These are phyloP conservation scores for Rhopilema esculentum DNA, from an alignment of 30 jellyfish, hydroid and myxozoan species.

Conservation along the genomic window DNA sequence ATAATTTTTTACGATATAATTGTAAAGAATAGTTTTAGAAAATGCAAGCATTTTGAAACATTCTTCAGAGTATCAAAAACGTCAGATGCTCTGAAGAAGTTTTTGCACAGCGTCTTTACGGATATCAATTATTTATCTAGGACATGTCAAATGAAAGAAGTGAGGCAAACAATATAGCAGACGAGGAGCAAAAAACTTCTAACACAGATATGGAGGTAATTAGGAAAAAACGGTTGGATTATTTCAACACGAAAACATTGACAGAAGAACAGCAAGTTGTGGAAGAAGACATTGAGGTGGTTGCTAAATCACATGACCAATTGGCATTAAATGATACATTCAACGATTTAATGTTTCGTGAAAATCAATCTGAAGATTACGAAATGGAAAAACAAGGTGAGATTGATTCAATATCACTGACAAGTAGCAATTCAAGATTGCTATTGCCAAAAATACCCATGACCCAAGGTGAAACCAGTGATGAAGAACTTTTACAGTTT, in stretches of 20 bases:
- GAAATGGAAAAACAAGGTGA: not conserved
- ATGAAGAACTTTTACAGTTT: not conserved
- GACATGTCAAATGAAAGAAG: not conserved
- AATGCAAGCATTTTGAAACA: too few species aligned
- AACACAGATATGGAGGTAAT: not conserved
- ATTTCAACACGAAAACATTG: slow-evolving; percentile 1
- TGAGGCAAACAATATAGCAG: not conserved
- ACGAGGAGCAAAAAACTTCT: not conserved
- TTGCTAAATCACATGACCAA: not conserved
- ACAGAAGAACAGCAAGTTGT: not conserved
- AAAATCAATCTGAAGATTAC: not conserved
- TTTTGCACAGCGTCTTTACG: too few species aligned
- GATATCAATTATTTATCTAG: too few species aligned
- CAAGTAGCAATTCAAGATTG: slow-evolving; percentile 13
- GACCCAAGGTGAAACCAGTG: not conserved
- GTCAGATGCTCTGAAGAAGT: too few species aligned
- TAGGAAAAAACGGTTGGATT: slow-evolving; percentile 36
- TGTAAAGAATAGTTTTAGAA: too few species aligned
- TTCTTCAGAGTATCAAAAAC: too few species aligned
- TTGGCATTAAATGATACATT: not conserved
- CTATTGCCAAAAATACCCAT: slow-evolving; percentile 24
- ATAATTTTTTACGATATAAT: too few species aligned
- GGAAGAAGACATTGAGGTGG: not conserved
- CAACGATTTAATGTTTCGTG: not conserved
- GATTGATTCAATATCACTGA: not conserved